A percentile compares a stretch with the other conserved stretches of the same genome.
Conservation (phyloP, 1,140 invertebrate species). For the Aphaenogaster rudis region DNA sequence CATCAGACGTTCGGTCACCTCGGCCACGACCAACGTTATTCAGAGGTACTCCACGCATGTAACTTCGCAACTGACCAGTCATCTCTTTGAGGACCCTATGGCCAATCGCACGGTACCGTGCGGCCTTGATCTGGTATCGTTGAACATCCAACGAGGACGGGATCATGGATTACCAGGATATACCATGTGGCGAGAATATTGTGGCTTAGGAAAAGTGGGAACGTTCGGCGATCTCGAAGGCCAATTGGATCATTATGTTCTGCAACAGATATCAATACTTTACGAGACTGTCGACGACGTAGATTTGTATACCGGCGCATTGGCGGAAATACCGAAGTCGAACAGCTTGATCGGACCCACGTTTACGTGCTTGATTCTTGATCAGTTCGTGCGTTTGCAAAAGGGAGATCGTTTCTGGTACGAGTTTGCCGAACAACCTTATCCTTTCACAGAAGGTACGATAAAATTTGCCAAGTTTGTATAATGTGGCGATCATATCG, state of each 20-base stretch:
- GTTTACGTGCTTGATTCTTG: slow-evolving; percentile 93
- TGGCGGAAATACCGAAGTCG: slow-evolving; percentile 91
- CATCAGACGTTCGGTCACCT: slow-evolving; percentile 88
- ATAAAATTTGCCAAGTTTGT: not conserved
- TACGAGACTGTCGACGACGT: slow-evolving; percentile 94
- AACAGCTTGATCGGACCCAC: slow-evolving; percentile 94
- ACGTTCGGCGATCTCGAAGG: slow-evolving; percentile 92
- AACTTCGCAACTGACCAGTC: slow-evolving; percentile 89
- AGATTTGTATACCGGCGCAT: slow-evolving; percentile 94
- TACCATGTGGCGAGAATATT: slow-evolving; percentile 91
- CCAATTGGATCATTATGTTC: slow-evolving; percentile 89
- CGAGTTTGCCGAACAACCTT: slow-evolving; percentile 89
- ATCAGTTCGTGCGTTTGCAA: slow-evolving; percentile 94
- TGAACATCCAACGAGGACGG: slow-evolving; percentile 95
- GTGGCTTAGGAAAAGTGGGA: slow-evolving; percentile 89
- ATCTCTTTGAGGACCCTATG: slow-evolving; percentile 90
- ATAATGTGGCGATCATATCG: too few relatives aligned
- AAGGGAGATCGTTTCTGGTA: slow-evolving; percentile 96
- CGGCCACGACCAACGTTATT: slow-evolving; percentile 90
- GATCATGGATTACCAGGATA: slow-evolving; percentile 96
- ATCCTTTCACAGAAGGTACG: slow-evolving; percentile 91
- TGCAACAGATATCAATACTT: slow-evolving; percentile 89
- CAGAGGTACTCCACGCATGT: slow-evolving; percentile 88
- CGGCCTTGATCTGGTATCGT: slow-evolving; percentile 94
- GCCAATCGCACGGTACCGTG: slow-evolving; percentile 85